These are phyloP conservation scores for Scaptomyza hsui DNA, from an alignment of 1,140 invertebrate species.

Conservation along the genomic window DNA sequence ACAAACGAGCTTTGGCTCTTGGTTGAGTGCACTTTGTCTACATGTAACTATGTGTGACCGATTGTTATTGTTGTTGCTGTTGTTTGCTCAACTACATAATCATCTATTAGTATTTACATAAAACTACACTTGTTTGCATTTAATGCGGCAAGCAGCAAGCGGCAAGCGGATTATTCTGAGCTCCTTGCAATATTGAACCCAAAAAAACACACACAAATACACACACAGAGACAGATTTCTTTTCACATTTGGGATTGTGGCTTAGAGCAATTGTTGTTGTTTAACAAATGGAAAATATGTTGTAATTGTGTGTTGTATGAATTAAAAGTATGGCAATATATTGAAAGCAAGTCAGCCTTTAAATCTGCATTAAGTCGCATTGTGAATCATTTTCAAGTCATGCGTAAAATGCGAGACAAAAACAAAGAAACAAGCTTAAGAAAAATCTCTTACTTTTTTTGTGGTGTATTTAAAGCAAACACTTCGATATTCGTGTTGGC, in stretches of 20 bases:
- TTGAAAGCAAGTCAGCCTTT: constrained; percentile 19
- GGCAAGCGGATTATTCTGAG: constrained; percentile 73
- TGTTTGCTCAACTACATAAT: constrained; percentile 81
- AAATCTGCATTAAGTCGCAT: constrained; percentile 35
- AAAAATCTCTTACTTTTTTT: not conserved
- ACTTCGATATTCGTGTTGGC: constrained; percentile 12
- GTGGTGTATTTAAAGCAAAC: constrained; percentile 17
- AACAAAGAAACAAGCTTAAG: not conserved
- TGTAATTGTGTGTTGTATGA: constrained; percentile 62
- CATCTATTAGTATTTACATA: constrained; percentile 82
- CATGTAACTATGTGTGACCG: constrained; percentile 79
- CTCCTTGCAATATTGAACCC: constrained; percentile 7
- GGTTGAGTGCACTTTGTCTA: constrained; percentile 79
- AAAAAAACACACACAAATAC: not conserved
- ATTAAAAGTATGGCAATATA: constrained; percentile 27
- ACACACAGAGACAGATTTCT: constrained; percentile 18
- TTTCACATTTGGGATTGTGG: constrained; percentile 23
- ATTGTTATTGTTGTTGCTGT: constrained; percentile 61
- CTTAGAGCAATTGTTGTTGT: not conserved
- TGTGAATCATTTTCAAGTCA: constrained; percentile 1
- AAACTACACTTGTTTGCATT: constrained; percentile 81
- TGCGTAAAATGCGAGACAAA: constrained; percentile 1
- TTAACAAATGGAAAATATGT: constrained; percentile 39
- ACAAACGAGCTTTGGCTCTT: constrained; percentile 66
- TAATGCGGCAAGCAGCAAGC: constrained; percentile 53